phyloP scores from a whole-genome alignment of 1,140 invertebrate genomes.

The Sesamia nonagrioides region DNA sequence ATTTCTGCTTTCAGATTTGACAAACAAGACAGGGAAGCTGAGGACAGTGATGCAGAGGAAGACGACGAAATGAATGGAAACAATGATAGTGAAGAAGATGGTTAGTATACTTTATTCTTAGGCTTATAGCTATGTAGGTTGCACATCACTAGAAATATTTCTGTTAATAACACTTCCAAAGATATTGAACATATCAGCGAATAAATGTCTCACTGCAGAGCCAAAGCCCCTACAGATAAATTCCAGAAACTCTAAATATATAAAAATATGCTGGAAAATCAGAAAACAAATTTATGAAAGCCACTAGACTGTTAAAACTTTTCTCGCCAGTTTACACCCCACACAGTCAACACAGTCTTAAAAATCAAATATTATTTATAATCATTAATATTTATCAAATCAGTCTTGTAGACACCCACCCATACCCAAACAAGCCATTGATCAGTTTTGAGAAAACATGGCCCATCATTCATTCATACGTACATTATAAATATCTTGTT shows the following conservation, averaged over 20 bases:
- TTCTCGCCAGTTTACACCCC: too few species aligned
- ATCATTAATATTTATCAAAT: neutral
- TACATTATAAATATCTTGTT: neutral
- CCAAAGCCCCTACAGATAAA: too few species aligned
- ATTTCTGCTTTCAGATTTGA: constrained; percentile 86
- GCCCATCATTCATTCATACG: constrained; percentile 6
- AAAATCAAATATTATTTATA: neutral
- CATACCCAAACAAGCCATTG: neutral
- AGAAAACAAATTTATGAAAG: too few species aligned
- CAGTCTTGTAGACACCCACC: neutral
- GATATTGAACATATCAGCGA: too few species aligned
- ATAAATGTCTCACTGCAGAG: too few species aligned
- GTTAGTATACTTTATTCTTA: constrained; percentile 54
- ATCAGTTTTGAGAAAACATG: neutral
- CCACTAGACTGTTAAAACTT: too few species aligned
- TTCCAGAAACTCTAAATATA: too few species aligned
- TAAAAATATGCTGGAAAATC: too few species aligned
- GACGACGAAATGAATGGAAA: constrained; percentile 92
- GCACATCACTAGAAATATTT: neutral
- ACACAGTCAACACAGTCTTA: too few species aligned
- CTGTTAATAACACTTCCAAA: neutral
- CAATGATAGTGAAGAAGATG: constrained; percentile 92
- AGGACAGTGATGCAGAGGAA: constrained; percentile 92
- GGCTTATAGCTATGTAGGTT: neutral
- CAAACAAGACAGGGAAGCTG: constrained; percentile 90